These are phyloP conservation scores for Anguilla anguilla DNA, from an alignment of 2,797 vertebrate species.

Conservation along the genomic window DNA sequence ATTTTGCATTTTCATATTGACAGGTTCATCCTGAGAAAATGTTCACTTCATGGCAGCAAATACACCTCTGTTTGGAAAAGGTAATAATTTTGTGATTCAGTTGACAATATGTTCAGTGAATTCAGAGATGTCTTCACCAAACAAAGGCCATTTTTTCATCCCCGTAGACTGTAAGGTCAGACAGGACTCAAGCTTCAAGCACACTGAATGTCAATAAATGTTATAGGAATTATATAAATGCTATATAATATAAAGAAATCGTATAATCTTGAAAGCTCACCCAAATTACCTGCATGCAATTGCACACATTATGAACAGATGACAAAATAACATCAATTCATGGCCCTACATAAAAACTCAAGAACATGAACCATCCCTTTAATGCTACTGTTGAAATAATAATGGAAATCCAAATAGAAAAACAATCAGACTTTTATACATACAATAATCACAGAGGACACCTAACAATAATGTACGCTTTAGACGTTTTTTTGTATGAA, in stretches of 20 bases:
- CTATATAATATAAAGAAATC: slow-evolving; percentile 20
- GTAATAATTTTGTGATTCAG: slow-evolving; percentile 41
- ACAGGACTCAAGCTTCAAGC: slow-evolving; percentile 30
- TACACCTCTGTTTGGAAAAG: slow-evolving; percentile 13
- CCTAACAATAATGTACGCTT: background rate
- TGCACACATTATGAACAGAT: too few species aligned
- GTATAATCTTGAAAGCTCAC: background rate
- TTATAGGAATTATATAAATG: slow-evolving; percentile 30
- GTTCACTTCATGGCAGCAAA: slow-evolving; percentile 31
- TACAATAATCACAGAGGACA: background rate
- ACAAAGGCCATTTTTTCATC: slow-evolving; percentile 28
- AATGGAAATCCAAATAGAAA: background rate
- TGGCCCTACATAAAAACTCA: too few species aligned
- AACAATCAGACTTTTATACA: background rate
- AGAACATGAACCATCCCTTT: background rate
- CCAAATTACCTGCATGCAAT: background rate
- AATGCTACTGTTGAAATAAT: slow-evolving; percentile 2
- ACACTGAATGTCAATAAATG: slow-evolving; percentile 15
- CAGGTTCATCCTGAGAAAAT: slow-evolving; percentile 32
- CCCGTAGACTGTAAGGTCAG: slow-evolving; percentile 26
- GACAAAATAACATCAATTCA: too few species aligned
- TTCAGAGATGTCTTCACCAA: slow-evolving; percentile 26
- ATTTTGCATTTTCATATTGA: slow-evolving; percentile 48
- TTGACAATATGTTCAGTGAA: slow-evolving; percentile 29
- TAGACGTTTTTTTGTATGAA: background rate